Percentiles rank a stretch among this genome's conserved stretches.
Conservation (phyloP, 1,140 invertebrate genomes). For the Oryctes rhinoceros region DNA sequence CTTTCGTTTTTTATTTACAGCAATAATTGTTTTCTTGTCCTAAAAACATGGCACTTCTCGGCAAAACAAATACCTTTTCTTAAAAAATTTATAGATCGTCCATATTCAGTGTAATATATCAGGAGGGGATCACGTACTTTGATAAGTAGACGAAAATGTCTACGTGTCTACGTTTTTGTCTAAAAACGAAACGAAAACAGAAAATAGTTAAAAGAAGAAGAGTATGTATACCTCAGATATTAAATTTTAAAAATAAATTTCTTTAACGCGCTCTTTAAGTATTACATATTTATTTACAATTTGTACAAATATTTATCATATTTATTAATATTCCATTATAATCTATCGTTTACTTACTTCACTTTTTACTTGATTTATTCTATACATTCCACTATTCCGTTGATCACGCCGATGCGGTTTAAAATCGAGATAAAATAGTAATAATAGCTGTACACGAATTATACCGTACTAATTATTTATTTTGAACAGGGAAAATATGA, state of each 20-base stretch:
- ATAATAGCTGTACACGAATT: background rate
- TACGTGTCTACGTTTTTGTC: too few species aligned
- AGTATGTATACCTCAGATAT: background rate
- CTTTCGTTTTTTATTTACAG: background rate
- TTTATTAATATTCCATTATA: background rate
- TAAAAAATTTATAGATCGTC: background rate
- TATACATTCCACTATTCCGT: background rate
- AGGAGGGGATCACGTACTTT: background rate
- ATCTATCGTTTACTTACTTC: background rate
- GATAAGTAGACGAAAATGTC: too few species aligned
- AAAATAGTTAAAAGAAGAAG: background rate
- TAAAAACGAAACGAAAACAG: too few species aligned
- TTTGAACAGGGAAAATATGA: background rate
- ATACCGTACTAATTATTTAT: background rate
- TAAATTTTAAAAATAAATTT: constrained; percentile 13
- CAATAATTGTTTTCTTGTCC: constrained; percentile 6
- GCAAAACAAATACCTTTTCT: background rate
- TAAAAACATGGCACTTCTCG: constrained; percentile 14
- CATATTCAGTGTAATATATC: constrained; percentile 1
- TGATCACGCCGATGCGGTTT: background rate
- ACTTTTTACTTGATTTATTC: background rate
- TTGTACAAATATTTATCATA: background rate
- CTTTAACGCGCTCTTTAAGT: background rate
- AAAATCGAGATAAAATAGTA: background rate
- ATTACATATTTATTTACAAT: constrained; percentile 23